These are phyloP conservation scores for Mamestra configurata DNA, from an alignment of 1,140 invertebrate species.

Conservation along the genomic window DNA sequence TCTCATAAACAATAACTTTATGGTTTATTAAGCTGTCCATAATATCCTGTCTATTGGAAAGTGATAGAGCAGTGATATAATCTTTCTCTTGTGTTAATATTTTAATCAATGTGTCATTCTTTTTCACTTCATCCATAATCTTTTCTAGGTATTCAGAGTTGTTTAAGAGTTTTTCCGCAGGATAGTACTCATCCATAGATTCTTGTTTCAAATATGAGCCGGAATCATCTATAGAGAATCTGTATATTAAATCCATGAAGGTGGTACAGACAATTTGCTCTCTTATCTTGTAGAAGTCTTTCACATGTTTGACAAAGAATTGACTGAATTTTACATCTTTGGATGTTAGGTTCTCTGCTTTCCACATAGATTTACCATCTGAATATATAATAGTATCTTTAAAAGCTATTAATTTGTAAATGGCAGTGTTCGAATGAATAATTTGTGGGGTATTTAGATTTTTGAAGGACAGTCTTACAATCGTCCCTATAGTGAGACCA, in stretches of 20 bases:
- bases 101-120: conserved; percentile 64
- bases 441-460: conserved; percentile 55
- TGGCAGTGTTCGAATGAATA: conserved; percentile 73
- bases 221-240: conserved; percentile 65
- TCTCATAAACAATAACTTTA: conserved; percentile 68
- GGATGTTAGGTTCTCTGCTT: conserved; percentile 64
- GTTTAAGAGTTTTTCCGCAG: conserved; percentile 67
- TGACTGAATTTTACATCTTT: conserved; percentile 64
- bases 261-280: conserved; percentile 77
- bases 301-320: conserved; percentile 69
- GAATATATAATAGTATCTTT: conserved; percentile 71
- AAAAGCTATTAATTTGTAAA: conserved; percentile 64
- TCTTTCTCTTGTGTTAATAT: conserved; percentile 70
- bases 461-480: conserved; percentile 64
- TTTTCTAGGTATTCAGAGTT: conserved; percentile 68
- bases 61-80: conserved; percentile 70
- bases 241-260: conserved; percentile 75
- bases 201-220: conserved; percentile 58
- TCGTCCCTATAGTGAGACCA: conserved; percentile 68
- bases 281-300: conserved; percentile 70
- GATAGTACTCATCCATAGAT: conserved; percentile 59
- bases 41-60: conserved; percentile 76
- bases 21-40: conserved; percentile 69
- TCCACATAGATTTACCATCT: conserved; percentile 77
- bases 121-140: conserved; percentile 69